Evolutionary conservation across 2,888 invertebrate species (phyloP).

Genomic region (Spicauda simplicius): DNA sequence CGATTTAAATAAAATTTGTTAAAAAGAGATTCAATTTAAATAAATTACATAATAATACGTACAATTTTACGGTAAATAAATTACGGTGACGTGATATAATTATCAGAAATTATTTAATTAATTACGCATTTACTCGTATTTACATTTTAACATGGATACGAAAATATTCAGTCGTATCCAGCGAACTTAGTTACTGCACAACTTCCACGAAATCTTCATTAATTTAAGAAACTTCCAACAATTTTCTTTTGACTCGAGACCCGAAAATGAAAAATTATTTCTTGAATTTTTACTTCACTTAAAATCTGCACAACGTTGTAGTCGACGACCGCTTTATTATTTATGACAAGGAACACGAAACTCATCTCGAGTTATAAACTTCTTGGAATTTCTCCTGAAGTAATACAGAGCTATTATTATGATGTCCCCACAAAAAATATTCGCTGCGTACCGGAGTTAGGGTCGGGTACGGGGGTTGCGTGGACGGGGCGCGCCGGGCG

Average conservation of each 20-base stretch:
- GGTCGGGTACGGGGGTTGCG: conserved; percentile 54
- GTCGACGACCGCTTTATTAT: conserved; percentile 84
- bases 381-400: conserved; percentile 85
- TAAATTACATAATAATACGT: too few relatives aligned
- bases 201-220: conserved; percentile 67
- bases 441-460: conserved; percentile 62
- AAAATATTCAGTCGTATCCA: conserved; percentile 11
- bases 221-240: conserved; percentile 69
- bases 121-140: too few relatives aligned
- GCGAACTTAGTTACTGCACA: conserved; percentile 48
- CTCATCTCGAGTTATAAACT: conserved; percentile 86
- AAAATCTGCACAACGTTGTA: conserved; percentile 82
- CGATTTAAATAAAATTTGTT: too few relatives aligned
- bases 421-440: conserved; percentile 84
- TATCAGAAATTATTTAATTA: neutral
- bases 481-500: conserved; percentile 42
- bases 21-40: too few relatives aligned
- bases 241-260: conserved; percentile 63
- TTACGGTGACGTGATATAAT: too few relatives aligned
- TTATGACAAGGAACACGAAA: conserved; percentile 85
- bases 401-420: conserved; percentile 85
- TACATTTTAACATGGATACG: neutral
- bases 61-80: too few relatives aligned
- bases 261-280: conserved; percentile 77
- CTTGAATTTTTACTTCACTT: conserved; percentile 80